phyloP scores from a whole-genome alignment of 2,797 vertebrate species.

The Gallinago stenura region DNA sequence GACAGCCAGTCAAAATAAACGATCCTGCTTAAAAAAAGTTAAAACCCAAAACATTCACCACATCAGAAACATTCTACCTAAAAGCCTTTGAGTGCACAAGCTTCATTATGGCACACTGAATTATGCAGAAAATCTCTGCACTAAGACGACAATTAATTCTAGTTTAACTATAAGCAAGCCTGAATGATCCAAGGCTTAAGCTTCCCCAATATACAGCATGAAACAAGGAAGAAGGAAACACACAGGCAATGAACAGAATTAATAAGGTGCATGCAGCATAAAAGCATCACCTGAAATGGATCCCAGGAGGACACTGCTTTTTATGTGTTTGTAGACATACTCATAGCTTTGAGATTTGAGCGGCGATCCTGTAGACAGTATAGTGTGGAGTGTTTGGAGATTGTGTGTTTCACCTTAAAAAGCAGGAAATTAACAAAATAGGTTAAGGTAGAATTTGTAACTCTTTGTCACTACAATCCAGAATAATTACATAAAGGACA shows the following conservation, averaged over 20 bases:
- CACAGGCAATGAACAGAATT: background rate
- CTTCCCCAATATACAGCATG: background rate
- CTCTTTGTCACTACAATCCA: background rate
- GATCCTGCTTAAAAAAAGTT: background rate
- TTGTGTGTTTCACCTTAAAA: conserved; percentile 89
- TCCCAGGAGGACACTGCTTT: conserved; percentile 89
- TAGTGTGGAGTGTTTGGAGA: conserved; percentile 92
- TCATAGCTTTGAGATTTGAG: conserved; percentile 94
- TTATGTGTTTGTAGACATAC: conserved; percentile 92
- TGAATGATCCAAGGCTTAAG: background rate
- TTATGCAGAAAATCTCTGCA: background rate
- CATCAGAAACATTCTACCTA: background rate
- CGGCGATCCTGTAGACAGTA: conserved; percentile 94
- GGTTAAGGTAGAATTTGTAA: background rate
- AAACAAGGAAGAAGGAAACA: background rate
- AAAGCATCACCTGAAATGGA: conserved; percentile 91
- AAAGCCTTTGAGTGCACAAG: background rate
- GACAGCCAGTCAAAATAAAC: conserved; percentile 59
- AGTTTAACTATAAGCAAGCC: background rate
- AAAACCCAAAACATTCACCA: conserved; percentile 8
- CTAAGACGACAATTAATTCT: conserved; percentile 10
- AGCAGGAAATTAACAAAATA: background rate
- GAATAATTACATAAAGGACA: background rate
- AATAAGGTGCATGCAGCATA: background rate
- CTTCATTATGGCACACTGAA: conserved; percentile 18